Evolutionary conservation across 2,888 invertebrate species (phyloP).

Genomic region (Standfussiana lucernea): DNA sequence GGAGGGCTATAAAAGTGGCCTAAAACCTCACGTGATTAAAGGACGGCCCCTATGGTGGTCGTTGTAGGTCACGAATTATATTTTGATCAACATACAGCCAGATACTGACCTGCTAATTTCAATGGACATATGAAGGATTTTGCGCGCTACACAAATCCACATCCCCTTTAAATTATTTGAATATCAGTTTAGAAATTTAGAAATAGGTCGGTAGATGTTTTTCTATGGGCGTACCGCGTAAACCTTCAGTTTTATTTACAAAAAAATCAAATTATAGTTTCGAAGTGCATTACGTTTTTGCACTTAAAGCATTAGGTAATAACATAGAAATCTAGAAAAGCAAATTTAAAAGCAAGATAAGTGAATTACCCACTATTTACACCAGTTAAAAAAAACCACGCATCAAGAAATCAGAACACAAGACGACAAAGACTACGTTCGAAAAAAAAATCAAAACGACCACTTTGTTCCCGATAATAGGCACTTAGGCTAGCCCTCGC

Average conservation of each 20-base stretch:
- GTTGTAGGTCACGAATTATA: background rate
- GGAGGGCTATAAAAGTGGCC: too few species aligned
- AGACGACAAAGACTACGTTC: background rate
- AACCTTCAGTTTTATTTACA: background rate
- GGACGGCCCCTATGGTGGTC: too few species aligned
- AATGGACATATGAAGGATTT: background rate
- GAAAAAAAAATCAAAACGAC: constrained; percentile 1
- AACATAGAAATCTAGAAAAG: background rate
- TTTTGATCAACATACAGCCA: background rate
- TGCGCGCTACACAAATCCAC: background rate
- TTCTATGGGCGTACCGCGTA: background rate
- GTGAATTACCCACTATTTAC: background rate
- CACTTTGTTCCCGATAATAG: constrained; percentile 10
- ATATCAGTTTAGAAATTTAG: background rate
- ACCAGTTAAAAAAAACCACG: background rate
- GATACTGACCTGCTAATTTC: background rate
- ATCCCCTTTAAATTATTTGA: background rate
- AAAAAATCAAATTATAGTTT: background rate
- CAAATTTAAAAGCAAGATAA: background rate
- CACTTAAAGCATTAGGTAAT: background rate
- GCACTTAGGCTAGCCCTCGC: background rate
- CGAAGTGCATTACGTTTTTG: background rate
- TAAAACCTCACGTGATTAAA: too few species aligned
- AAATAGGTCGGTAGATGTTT: background rate
- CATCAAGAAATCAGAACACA: constrained; percentile 32